These are phyloP conservation scores for Hirudo medicinalis DNA, from an alignment of 1,140 invertebrate species.

Conservation along the genomic window DNA sequence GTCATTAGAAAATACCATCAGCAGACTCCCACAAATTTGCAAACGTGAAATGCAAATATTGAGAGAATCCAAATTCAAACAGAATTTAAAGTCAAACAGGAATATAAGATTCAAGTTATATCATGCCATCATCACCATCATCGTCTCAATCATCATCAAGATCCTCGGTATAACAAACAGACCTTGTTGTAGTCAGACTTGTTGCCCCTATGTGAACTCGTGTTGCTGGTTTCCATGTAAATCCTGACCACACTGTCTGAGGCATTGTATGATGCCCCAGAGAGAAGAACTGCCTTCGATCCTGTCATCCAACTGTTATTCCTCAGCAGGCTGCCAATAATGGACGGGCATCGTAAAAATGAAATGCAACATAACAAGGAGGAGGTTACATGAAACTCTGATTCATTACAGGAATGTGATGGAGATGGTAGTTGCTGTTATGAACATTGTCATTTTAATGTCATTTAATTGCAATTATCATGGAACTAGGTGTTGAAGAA, in stretches of 20 bases:
- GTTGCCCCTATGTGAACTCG: constrained; percentile 49
- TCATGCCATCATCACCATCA: too few relatives aligned
- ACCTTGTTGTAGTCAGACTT: constrained; percentile 86
- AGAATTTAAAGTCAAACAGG: too few relatives aligned
- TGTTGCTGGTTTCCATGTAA: constrained; percentile 88
- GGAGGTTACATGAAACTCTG: not conserved
- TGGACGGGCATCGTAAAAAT: not conserved
- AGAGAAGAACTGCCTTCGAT: not conserved
- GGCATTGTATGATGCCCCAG: constrained; percentile 28
- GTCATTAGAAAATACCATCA: too few relatives aligned
- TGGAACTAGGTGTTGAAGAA: too few relatives aligned
- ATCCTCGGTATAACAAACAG: not conserved
- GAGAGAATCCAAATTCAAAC: too few relatives aligned
- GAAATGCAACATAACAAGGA: not conserved
- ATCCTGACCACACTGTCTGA: constrained; percentile 75
- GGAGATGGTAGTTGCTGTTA: too few relatives aligned
- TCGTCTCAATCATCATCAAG: not conserved
- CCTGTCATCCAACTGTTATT: not conserved
- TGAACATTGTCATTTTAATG: too few relatives aligned
- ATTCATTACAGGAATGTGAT: too few relatives aligned
- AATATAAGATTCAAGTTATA: too few relatives aligned
- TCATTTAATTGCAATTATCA: not conserved
- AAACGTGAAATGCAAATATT: too few relatives aligned
- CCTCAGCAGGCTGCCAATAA: not conserved
- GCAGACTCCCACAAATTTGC: too few relatives aligned